A percentile compares a stretch with the other conserved stretches of the same genome.
These are phyloP conservation scores for Oligia latruncula DNA, from an alignment of 2,888 invertebrate genomes.

Conservation along the genomic window DNA sequence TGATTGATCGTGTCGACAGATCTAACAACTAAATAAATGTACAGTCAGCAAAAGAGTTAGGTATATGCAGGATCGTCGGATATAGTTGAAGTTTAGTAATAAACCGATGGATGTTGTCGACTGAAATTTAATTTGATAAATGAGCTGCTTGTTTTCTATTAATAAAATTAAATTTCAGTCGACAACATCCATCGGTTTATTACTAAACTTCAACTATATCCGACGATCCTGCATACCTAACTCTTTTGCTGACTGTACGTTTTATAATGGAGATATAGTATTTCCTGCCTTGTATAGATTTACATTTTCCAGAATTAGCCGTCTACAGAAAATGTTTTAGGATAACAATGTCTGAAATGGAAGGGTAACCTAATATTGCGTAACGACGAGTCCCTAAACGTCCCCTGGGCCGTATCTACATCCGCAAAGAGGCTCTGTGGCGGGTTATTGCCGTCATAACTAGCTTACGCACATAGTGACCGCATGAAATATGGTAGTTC, in stretches of 20 bases:
- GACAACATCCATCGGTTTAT: no score
- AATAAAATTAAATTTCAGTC: no score
- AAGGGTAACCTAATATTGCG: slow-evolving; percentile 22
- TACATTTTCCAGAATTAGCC: not conserved
- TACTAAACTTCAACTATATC: no score
- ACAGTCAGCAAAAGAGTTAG: no score
- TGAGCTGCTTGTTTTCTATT: no score
- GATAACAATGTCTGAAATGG: slow-evolving; percentile 36
- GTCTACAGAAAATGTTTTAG: slow-evolving; percentile 18
- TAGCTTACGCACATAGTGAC: slow-evolving; percentile 47
- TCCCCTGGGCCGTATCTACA: slow-evolving; percentile 39
- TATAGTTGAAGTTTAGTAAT: no score
- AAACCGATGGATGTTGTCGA: no score
- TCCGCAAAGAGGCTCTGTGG: slow-evolving; percentile 7
- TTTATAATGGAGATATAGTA: slow-evolving; percentile 11
- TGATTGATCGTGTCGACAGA: slow-evolving; percentile 47
- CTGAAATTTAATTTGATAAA: no score
- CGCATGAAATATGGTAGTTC: slow-evolving; percentile 34
- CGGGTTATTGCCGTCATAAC: slow-evolving; percentile 44
- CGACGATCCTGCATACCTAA: no score
- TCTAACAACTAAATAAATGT: slow-evolving; percentile 33
- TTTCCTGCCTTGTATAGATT: not conserved
- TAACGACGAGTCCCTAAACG: slow-evolving; percentile 21
- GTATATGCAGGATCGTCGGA: no score
- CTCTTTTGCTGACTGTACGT: no score